Percentiles rank a stretch among this genome's conserved stretches.
Conservation (phyloP, 2,113 vertebrate species). For the Corythaixoides concolor region DNA sequence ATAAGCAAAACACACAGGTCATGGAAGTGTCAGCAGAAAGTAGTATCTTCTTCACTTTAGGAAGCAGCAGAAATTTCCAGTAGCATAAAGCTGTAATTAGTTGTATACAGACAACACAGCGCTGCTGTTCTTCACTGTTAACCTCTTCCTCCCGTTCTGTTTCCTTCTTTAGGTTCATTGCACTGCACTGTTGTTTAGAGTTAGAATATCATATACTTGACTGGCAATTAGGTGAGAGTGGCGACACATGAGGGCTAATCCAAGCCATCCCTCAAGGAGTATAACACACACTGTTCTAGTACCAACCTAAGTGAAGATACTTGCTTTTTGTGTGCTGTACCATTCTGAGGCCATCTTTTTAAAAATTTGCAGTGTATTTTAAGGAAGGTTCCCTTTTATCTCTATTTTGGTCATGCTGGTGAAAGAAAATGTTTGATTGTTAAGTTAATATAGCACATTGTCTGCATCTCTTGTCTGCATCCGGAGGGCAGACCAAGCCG, state of each 20-base stretch:
- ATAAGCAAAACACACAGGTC: slow-evolving; percentile 33
- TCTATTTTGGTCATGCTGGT: neutral
- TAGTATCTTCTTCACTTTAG: neutral
- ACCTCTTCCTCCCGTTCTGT: neutral
- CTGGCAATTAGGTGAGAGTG: neutral
- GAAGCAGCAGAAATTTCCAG: neutral
- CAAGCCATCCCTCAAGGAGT: neutral
- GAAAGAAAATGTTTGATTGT: neutral
- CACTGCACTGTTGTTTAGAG: neutral
- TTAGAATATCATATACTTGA: neutral
- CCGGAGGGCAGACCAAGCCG: neutral
- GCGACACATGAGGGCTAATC: neutral
- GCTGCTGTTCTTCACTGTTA: neutral
- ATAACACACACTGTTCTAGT: neutral
- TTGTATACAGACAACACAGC: neutral
- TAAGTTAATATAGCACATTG: neutral
- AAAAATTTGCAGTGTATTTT: neutral
- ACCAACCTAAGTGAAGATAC: neutral
- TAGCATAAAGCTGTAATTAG: neutral
- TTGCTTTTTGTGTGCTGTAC: neutral
- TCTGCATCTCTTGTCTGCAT: neutral
- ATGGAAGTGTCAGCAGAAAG: neutral
- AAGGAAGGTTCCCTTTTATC: neutral
- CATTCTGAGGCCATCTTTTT: neutral
- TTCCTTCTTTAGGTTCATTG: neutral